Evolutionary conservation across 2,113 vertebrate species (phyloP).

Genomic region (Sphyrna mokarran): DNA sequence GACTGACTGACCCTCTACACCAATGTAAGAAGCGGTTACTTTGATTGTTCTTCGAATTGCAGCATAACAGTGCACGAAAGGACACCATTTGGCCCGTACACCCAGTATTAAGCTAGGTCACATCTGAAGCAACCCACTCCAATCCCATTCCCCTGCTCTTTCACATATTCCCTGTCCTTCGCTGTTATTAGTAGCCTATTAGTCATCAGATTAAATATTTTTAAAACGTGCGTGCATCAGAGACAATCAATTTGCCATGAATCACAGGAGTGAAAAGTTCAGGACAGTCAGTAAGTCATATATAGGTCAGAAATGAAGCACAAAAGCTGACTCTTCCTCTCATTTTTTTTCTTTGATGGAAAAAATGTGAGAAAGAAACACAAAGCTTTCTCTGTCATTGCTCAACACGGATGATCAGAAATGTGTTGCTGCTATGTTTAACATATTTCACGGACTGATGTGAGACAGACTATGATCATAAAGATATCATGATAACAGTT

Average conservation of each 20-base stretch:
- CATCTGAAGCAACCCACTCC: background rate
- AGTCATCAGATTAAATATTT: conserved; percentile 30
- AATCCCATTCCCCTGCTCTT: background rate
- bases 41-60: background rate
- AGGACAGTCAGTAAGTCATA: background rate
- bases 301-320: conserved; percentile 5
- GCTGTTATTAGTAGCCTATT: background rate
- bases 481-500: conserved; percentile 18
- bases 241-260: conserved; percentile 9
- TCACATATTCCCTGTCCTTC: background rate
- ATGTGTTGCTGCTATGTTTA: conserved; percentile 17
- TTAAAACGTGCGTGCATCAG: background rate
- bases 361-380: background rate
- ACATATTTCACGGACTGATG: conserved; percentile 26
- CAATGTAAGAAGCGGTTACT: background rate
- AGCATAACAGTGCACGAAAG: background rate
- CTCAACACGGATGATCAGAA: background rate
- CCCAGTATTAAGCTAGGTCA: background rate
- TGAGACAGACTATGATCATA: conserved; percentile 17
- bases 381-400: background rate
- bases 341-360: background rate
- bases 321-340: background rate
- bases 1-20: background rate
- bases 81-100: background rate
- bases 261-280: background rate